phyloP scores from a whole-genome alignment of 2,113 vertebrate species.

The Himantopus leucocephalus region DNA sequence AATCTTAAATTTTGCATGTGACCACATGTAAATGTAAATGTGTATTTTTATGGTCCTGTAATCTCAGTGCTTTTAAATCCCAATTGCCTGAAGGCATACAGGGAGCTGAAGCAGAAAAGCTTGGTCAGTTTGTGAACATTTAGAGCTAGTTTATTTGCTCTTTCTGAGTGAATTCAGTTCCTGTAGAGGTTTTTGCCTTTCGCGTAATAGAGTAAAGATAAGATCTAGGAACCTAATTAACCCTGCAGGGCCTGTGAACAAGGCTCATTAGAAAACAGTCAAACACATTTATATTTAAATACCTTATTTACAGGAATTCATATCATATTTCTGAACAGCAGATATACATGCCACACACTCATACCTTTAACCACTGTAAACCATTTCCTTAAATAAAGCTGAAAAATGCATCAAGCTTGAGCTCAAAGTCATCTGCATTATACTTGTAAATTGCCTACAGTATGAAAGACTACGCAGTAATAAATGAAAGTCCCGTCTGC shows the following conservation, averaged over 20 bases:
- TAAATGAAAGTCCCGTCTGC: neutral
- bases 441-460: neutral
- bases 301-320: slow-evolving; percentile 47
- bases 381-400: slow-evolving; percentile 2
- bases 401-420: neutral
- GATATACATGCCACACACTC: neutral
- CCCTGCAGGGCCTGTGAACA: slow-evolving; percentile 59
- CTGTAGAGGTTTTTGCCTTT: slow-evolving; percentile 56
- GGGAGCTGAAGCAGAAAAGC: slow-evolving; percentile 75
- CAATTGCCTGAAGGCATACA: slow-evolving; percentile 68
- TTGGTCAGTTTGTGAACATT: slow-evolving; percentile 80
- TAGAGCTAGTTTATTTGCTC: slow-evolving; percentile 80
- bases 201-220: slow-evolving; percentile 57
- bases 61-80: slow-evolving; percentile 73
- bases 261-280: slow-evolving; percentile 61
- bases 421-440: neutral
- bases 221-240: slow-evolving; percentile 68
- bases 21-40: slow-evolving; percentile 80
- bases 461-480: neutral
- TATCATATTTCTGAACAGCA: slow-evolving; percentile 7
- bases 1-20: slow-evolving; percentile 76
- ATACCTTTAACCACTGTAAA: neutral
- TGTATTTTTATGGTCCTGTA: slow-evolving; percentile 78
- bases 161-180: slow-evolving; percentile 68
- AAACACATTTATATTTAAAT: slow-evolving; percentile 58